A percentile compares a stretch with the other conserved stretches of the same genome.
Evolutionary conservation across 2,888 invertebrate genomes (phyloP).

Genomic region (Silvanus unidentatus): DNA sequence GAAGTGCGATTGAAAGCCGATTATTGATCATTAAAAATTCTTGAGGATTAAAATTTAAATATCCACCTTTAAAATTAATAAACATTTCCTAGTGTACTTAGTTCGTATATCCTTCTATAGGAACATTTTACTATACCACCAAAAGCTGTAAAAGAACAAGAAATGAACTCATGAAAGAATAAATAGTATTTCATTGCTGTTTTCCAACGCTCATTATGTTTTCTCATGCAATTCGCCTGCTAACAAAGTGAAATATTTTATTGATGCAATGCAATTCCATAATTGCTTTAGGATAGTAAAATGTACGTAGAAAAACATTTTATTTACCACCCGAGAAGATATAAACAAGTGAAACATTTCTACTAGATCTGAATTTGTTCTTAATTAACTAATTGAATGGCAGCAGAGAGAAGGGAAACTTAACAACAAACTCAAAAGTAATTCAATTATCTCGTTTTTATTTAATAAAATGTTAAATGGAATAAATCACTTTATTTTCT

Average conservation of each 20-base stretch:
- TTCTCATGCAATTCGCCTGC: constrained; percentile 30
- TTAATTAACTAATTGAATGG: constrained; percentile 28
- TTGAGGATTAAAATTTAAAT: too few relatives aligned
- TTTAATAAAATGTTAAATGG: too few relatives aligned
- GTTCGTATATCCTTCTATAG: not conserved
- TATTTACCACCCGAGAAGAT: constrained; percentile 21
- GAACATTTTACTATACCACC: constrained; percentile 24
- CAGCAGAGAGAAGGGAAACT: not conserved
- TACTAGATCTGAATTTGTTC: constrained; percentile 25
- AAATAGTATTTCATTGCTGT: constrained; percentile 31
- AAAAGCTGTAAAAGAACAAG: constrained; percentile 26
- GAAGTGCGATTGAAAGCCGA: too few relatives aligned
- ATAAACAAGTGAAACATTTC: constrained; percentile 26
- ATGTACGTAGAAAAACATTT: constrained; percentile 19
- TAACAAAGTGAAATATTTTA: constrained; percentile 37
- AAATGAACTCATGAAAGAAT: constrained; percentile 29
- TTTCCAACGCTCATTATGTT: constrained; percentile 32
- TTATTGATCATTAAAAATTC: too few relatives aligned
- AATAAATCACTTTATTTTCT: too few relatives aligned
- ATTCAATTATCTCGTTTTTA: too few relatives aligned
- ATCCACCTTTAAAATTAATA: constrained; percentile 8
- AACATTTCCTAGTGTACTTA: constrained; percentile 8
- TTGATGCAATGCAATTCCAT: constrained; percentile 34
- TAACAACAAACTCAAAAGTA: too few relatives aligned
- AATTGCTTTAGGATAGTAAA: constrained; percentile 30